Evolutionary conservation across 2,888 invertebrate genomes (phyloP), one percentile per base, ranked within the genome.

Genomic region (Nephrotoma appendiculata): DNA sequence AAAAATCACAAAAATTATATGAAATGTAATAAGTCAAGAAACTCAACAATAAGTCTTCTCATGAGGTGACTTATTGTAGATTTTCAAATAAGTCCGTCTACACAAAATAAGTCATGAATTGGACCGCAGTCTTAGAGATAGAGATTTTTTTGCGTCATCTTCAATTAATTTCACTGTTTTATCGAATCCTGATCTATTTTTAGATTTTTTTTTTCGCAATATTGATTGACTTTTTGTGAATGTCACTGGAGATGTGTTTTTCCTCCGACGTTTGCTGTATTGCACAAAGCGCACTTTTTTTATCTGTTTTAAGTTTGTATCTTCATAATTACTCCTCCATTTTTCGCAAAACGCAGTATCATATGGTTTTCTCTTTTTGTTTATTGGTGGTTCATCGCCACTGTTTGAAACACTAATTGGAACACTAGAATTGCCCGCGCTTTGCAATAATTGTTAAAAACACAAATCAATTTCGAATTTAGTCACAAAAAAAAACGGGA

Each of bases 131-230:
- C n/a, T n/a, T n/a, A n/a, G n/a, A n/a, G n/a, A n/a, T n/a, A n/a
- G n/a, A n/a, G 1, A 19, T 52, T 87, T 83, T 83, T 71, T 83
- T 44, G 86, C 52, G 44, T 83, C 86, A 83, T 85, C 19, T n/a
- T 84, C 42, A 15, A 83, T 41, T 1, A 41, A 41, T 83, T 83
- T 41, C 9, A 83, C 1, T 31, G 9, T 83, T 83, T 83, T 84
- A 12, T 84, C 42, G 41, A 84, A 84, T 42, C 84, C 7, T 84
- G 41, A 84, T 84, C 1, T 31, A 83, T 83, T 41, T 83, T 31
- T 31, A 31, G 1, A 41, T 12, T 52, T n/a, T 85, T 6, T 83
- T 83, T 83, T 83, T 15, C 1, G 83, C 83, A 15, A 15, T 83
- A 19, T 83, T 9, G 15, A 83, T 9, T 19, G 83, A 15, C 31